Evolutionary conservation across 2,888 invertebrate species (phyloP), one percentile per base, ranked within the genome.

Genomic region (Chymomyza procnemis): DNA sequence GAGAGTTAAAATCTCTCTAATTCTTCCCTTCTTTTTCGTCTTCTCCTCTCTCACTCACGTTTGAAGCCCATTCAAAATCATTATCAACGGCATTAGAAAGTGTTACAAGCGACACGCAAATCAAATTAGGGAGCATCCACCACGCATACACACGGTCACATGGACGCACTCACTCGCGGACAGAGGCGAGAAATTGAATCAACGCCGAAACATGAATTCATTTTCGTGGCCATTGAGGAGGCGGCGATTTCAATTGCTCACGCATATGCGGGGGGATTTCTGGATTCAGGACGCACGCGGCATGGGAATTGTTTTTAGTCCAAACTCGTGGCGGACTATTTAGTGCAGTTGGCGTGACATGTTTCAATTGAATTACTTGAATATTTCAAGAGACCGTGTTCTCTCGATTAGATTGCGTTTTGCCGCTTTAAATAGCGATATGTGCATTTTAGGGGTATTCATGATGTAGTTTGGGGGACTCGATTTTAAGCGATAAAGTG

Each of bases 41-140:
- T 22, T 22, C 8, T 6, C 8, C 26, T 26, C 26, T 26, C 3
- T 3, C 26, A n/a, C n/a, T n/a, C 26, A 26, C 26, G 34, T 41
- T 41, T 41, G 9, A 41, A 12, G 34, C 34, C 46, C 47, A 21
- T 54, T 22, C 58, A 68, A 63, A n/a, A n/a, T n/a, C n/a, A 61
- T 66, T 70, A 80, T 75, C 67, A 69, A 69, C 66, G 41, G 68
- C 83, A 74, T 71, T 74, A 66, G 85, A 82, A 85, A 85, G 85
- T 79, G 85, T 81, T 76, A 66, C 77, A 70, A 79, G 55, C 58
- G 26, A 57, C 75, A 74, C 71, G 68, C 72, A 84, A 80, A 75
- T 72, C 56, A 69, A 73, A 69, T 73, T 64, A 75, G 64, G 46
- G 60, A 66, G 46, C 55, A 59, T 64, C 55, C 46, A 6, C 48